Conservation (phyloP, 1,140 invertebrate species). For the Hyphantria cunea region DNA sequence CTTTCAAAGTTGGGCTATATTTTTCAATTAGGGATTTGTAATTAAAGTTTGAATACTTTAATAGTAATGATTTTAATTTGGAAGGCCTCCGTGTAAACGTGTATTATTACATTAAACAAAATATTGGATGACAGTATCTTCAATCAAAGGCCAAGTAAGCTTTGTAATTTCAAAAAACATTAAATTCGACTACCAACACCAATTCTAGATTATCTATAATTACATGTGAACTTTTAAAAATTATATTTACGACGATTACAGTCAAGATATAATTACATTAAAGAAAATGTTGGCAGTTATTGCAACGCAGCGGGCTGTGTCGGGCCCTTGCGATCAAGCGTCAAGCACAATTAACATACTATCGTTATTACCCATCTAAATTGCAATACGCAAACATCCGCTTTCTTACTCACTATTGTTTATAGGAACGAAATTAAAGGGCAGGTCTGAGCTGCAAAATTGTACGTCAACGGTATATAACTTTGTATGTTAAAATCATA, state of each 20-base stretch:
- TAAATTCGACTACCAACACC: background rate
- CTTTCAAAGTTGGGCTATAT: too few species aligned
- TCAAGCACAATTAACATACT: constrained; percentile 63
- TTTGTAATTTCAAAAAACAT: too few species aligned
- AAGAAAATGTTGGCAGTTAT: constrained; percentile 21
- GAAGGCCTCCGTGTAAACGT: too few species aligned
- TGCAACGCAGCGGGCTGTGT: constrained; percentile 21
- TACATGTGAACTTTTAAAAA: constrained; percentile 18
- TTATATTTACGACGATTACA: constrained; percentile 17
- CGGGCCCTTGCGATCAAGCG: constrained; percentile 36
- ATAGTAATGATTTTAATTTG: too few species aligned
- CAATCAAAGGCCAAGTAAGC: too few species aligned
- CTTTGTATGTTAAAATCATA: too few species aligned
- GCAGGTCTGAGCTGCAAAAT: background rate
- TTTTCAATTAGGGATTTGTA: too few species aligned
- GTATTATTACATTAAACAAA: background rate
- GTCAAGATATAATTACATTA: constrained; percentile 24
- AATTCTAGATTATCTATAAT: constrained; percentile 5
- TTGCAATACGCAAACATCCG: constrained; percentile 66
- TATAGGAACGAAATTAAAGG: background rate
- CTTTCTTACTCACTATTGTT: constrained; percentile 38
- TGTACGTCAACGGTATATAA: too few species aligned
- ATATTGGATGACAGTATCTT: too few species aligned
- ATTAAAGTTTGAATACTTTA: too few species aligned
- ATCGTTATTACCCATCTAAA: constrained; percentile 69